These are phyloP conservation scores for Parnassius orleans DNA, from an alignment of 2,888 invertebrate genomes.

Conservation along the genomic window DNA sequence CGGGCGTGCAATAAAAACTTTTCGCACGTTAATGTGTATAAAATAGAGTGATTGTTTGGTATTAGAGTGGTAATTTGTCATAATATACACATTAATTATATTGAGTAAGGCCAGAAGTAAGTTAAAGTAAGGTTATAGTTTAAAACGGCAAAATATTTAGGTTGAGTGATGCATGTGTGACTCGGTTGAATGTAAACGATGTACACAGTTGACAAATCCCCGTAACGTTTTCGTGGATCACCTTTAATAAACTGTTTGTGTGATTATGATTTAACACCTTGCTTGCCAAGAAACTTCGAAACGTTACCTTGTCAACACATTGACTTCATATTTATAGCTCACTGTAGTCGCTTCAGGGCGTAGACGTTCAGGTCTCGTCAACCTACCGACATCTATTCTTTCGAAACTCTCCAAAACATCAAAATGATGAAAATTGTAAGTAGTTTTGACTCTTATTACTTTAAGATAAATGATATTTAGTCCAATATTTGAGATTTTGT, in stretches of 20 bases:
- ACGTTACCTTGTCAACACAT: slow-evolving; percentile 66
- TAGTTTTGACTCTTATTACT: slow-evolving; percentile 29
- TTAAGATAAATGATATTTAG: neutral
- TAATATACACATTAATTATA: too few relatives aligned
- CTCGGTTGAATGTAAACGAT: slow-evolving; percentile 54
- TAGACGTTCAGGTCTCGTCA: slow-evolving; percentile 64
- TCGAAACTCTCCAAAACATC: slow-evolving; percentile 29
- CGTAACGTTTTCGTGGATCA: slow-evolving; percentile 70
- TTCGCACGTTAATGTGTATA: too few relatives aligned
- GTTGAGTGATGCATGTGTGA: slow-evolving; percentile 49
- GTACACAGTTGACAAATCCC: slow-evolving; percentile 74
- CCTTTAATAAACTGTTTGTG: slow-evolving; percentile 75
- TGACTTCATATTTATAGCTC: slow-evolving; percentile 70
- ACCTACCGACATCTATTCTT: slow-evolving; percentile 49
- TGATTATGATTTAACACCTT: slow-evolving; percentile 78
- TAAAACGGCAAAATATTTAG: slow-evolving; percentile 40
- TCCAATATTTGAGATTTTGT: too few relatives aligned
- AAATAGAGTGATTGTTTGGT: too few relatives aligned
- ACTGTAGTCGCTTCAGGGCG: slow-evolving; percentile 48
- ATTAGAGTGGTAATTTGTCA: too few relatives aligned
- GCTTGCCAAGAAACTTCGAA: slow-evolving; percentile 69
- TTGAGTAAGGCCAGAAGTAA: too few relatives aligned
- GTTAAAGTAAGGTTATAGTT: too few relatives aligned
- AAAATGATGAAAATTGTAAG: slow-evolving; percentile 76
- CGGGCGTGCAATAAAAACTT: too few relatives aligned